Evolutionary conservation across 2,797 vertebrate species (phyloP), one percentile per base, ranked within the genome.

Genomic region (Emys orbicularis): DNA sequence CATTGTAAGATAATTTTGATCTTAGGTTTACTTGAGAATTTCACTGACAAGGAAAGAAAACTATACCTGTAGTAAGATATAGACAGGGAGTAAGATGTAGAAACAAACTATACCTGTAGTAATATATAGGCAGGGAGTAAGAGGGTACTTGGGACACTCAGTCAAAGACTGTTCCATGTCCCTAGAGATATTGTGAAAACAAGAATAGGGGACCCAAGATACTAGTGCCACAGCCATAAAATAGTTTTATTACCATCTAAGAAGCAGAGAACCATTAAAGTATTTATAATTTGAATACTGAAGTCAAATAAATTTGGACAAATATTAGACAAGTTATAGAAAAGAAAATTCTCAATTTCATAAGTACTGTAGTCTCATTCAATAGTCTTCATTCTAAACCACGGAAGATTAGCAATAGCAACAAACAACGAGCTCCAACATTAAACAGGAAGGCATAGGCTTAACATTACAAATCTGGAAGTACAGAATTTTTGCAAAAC

Each of bases 401-500:
- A 83, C 53, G 61, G 37, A 89, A 47, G 54, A 34, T 27, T 92
- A 5, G 2, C 59, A 65, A n/a, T 15, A 87, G n/a, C 44, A 93
- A 86, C 56, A 94, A 81, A 34, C 15, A 81, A 49, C 29, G 34
- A 93, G 12, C 34, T 83, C 52, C 79, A 18, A 91, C 4, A 61
- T 1, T 16, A 92, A 81, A 54, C 0, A 88, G 27, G 91, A 94
- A 94, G 90, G n/a, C 7, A 79, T 1, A 44, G 29, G 21, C 93
- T 77, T 91, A 91, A 91, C 90, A 77, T 77, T 37, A 31, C 29
- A 59, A 92, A 27, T 34, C 91, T 74, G 47, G 34, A 96, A 90
- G 29, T 10, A 79, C 5, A 90, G 50, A 89, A 79, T 52, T 90
- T 80, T 85, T 79, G 7, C 27, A 96, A 91, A 92, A 89, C 9